phyloP scores from a whole-genome alignment of 2,113 vertebrate species.

The Mola mola region DNA sequence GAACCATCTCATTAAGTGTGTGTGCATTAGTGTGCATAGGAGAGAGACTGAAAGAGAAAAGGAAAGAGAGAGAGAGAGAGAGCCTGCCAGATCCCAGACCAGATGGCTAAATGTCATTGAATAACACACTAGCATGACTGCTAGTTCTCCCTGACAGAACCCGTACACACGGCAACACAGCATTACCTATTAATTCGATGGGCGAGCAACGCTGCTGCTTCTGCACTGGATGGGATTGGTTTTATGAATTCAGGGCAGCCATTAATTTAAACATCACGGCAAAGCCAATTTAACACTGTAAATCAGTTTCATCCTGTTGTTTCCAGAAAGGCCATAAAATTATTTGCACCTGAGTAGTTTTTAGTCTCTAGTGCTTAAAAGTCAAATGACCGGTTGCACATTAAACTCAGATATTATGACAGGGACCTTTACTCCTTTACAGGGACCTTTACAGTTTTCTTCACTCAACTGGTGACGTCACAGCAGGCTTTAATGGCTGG shows the following conservation, averaged over 20 bases:
- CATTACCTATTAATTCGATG: conserved; percentile 42
- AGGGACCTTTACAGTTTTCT: conserved; percentile 39
- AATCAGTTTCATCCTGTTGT: conserved; percentile 6
- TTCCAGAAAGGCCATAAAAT: neutral
- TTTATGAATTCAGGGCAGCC: neutral
- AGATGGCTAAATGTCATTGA: conserved; percentile 80
- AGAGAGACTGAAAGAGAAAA: neutral
- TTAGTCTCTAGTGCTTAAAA: neutral
- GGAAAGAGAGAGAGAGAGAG: neutral
- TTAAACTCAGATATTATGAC: conserved; percentile 1
- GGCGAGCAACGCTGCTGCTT: conserved; percentile 6
- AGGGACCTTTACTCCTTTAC: too few relatives aligned
- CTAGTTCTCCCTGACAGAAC: conserved; percentile 47
- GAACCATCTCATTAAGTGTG: conserved; percentile 2
- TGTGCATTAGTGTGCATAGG: conserved; percentile 15
- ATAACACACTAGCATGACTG: conserved; percentile 63
- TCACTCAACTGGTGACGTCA: conserved; percentile 46
- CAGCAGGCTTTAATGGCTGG: conserved; percentile 46
- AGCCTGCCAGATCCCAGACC: conserved; percentile 53
- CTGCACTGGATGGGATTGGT: conserved; percentile 3
- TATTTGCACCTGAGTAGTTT: conserved; percentile 9
- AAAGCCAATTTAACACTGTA: neutral
- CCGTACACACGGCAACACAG: conserved; percentile 28
- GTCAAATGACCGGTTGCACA: neutral
- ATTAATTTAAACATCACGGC: neutral